Percentiles rank a stretch among this genome's conserved stretches.
Conservation (phyloP, 2,797 vertebrate species). For the Bovichtus diacanthus region DNA sequence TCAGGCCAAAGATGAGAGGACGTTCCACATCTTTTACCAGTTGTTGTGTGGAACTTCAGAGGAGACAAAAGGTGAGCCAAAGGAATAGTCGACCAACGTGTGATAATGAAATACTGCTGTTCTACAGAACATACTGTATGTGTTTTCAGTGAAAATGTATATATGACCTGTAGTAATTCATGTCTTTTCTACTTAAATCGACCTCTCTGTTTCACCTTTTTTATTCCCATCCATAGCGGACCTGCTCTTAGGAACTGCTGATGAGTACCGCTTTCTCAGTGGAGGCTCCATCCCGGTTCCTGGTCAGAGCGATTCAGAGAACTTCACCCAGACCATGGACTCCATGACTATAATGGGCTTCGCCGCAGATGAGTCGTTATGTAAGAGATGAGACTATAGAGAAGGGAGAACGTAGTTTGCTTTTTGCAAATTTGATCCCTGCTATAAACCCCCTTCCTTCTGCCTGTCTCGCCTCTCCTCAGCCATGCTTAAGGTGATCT, state of each 20-base stretch:
- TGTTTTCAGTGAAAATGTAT: conserved; percentile 9
- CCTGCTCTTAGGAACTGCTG: conserved; percentile 88
- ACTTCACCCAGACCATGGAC: conserved; percentile 94
- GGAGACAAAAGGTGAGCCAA: conserved; percentile 84
- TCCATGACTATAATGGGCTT: conserved; percentile 94
- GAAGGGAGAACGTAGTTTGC: not conserved
- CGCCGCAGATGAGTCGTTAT: conserved; percentile 88
- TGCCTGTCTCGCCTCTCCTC: conserved; percentile 7
- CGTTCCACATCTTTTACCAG: conserved; percentile 96
- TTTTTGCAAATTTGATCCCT: not conserved
- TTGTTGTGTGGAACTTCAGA: conserved; percentile 89
- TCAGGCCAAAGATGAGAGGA: conserved; percentile 94
- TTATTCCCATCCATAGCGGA: conserved; percentile 80
- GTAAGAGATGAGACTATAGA: conserved; percentile 77
- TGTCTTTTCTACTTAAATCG: not conserved
- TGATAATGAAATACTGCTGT: not conserved
- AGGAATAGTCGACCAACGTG: not conserved
- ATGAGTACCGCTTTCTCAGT: conserved; percentile 91
- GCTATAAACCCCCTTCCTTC: conserved; percentile 2
- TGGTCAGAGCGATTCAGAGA: conserved; percentile 91
- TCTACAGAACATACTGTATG: not conserved
- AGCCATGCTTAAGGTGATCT: conserved; percentile 94
- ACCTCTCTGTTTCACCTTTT: not conserved
- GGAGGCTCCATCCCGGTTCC: conserved; percentile 88
- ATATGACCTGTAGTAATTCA: not conserved